Conservation (phyloP, 37 sponge, comb jelly and placozoan species). For the Spongilla lacustris region DNA sequence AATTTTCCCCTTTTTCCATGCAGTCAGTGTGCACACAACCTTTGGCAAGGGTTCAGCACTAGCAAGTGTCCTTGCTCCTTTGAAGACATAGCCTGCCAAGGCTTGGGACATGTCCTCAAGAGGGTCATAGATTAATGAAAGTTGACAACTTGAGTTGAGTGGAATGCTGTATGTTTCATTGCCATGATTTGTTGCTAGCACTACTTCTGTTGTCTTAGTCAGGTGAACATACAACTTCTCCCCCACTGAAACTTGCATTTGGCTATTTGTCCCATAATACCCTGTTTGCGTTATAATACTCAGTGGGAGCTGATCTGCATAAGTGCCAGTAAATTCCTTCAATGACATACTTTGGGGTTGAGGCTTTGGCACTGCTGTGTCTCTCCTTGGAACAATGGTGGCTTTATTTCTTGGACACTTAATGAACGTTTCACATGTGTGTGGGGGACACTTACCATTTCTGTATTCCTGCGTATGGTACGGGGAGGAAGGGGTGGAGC, state of each 20-base stretch:
- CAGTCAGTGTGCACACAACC: neutral
- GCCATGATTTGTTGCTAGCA: neutral
- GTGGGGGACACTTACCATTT: neutral
- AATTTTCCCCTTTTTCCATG: neutral
- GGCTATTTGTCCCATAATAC: neutral
- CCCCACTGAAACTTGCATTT: neutral
- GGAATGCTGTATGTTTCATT: constrained; percentile 17
- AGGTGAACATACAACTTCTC: neutral
- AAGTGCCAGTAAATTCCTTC: neutral
- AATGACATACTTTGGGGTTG: neutral
- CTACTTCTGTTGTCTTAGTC: neutral
- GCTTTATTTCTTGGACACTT: neutral
- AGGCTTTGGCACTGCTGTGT: neutral
- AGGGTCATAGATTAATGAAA: constrained; percentile 5
- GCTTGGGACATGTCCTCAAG: neutral
- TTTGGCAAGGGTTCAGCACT: neutral
- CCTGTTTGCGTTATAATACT: neutral
- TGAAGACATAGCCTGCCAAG: constrained; percentile 10
- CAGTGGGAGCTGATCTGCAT: neutral
- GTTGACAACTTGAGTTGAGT: constrained; percentile 8
- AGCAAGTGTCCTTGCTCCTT: neutral
- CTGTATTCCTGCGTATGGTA: neutral
- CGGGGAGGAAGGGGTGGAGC: neutral
- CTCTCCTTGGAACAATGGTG: neutral
- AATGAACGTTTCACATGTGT: neutral